phyloP scores from a whole-genome alignment of 1,140 invertebrate species.

The Tribolium madens region DNA sequence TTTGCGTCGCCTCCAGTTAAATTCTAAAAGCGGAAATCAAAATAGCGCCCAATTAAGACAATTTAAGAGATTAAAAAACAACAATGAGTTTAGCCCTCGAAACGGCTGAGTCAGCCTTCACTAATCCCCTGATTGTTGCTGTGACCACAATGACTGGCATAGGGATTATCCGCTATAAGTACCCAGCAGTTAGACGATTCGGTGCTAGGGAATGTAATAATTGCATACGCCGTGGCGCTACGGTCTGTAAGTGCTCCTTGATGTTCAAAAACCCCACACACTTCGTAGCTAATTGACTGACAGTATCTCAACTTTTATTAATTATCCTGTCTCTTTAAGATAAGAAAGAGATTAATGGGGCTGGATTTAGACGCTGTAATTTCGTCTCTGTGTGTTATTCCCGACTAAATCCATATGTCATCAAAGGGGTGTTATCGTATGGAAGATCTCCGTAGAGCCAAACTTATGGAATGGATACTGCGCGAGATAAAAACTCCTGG shows the following conservation, averaged over 20 bases:
- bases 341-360: conserved; percentile 51
- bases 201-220: conserved; percentile 47
- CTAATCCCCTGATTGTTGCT: conserved; percentile 49
- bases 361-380: conserved; percentile 48
- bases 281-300: conserved; percentile 50
- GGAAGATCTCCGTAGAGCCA: conserved; percentile 19
- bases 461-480: not conserved
- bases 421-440: conserved; percentile 31
- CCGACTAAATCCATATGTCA: conserved; percentile 27
- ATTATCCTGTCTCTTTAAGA: conserved; percentile 49
- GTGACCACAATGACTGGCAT: conserved; percentile 43
- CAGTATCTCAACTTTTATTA: conserved; percentile 52
- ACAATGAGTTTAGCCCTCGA: conserved; percentile 8
- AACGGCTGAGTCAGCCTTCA: conserved; percentile 48
- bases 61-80: conserved; percentile 36
- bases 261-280: conserved; percentile 31
- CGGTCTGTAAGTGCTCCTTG: conserved; percentile 25
- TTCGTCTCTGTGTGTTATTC: conserved; percentile 40
- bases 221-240: conserved; percentile 43
- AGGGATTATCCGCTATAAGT: conserved; percentile 49
- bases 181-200: conserved; percentile 45
- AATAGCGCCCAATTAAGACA: conserved; percentile 33
- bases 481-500: not conserved
- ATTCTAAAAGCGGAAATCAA: conserved; percentile 37
- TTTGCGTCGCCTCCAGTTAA: conserved; percentile 11